phyloP scores from a whole-genome alignment of 2,113 vertebrate genomes.

The Indri indri region DNA sequence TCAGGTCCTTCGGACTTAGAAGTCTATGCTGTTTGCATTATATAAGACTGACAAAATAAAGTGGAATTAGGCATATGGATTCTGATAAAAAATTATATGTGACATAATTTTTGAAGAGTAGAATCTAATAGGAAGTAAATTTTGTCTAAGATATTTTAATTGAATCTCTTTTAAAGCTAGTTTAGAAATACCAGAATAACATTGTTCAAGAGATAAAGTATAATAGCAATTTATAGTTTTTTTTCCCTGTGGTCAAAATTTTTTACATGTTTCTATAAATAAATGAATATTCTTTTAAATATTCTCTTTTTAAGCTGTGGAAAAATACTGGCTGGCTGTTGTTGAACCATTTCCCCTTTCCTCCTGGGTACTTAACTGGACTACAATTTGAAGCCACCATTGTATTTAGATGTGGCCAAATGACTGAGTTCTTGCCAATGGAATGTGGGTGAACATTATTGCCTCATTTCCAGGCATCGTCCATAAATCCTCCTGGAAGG shows the following conservation, averaged over 20 bases:
- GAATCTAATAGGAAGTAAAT: background rate
- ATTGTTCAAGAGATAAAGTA: background rate
- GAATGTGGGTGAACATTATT: slow-evolving; percentile 14
- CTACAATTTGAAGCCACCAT: slow-evolving; percentile 12
- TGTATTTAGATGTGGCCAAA: slow-evolving; percentile 38
- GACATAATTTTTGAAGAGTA: background rate
- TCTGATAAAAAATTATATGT: slow-evolving; percentile 22
- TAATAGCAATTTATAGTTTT: background rate
- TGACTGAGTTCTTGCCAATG: slow-evolving; percentile 13
- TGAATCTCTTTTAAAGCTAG: background rate
- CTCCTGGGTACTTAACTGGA: background rate
- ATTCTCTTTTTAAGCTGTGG: slow-evolving; percentile 2
- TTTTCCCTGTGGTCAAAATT: background rate
- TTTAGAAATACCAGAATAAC: slow-evolving; percentile 33
- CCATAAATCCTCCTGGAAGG: background rate
- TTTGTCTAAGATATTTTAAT: background rate
- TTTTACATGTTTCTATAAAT: slow-evolving; percentile 12
- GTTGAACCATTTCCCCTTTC: background rate
- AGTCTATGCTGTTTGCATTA: background rate
- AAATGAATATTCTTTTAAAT: background rate
- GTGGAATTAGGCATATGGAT: background rate
- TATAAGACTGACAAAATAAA: background rate
- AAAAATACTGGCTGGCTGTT: background rate
- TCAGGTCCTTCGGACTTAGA: background rate
- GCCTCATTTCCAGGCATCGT: slow-evolving; percentile 41